phyloP scores from a whole-genome alignment of 2,797 vertebrate species.

The Adelosebastes latens region DNA sequence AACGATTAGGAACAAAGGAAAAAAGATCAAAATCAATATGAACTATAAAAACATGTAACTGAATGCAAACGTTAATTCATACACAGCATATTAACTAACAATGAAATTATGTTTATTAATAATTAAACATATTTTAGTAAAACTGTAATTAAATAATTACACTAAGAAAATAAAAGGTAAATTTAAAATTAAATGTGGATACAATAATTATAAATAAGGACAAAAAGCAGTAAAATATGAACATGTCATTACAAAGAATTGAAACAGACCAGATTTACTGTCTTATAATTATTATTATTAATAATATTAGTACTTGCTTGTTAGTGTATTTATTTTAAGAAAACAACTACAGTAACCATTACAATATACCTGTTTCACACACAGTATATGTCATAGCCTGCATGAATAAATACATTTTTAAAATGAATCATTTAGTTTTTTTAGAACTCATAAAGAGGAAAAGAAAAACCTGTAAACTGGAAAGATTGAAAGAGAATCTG shows the following conservation, averaged over 20 bases:
- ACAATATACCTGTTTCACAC: not conserved
- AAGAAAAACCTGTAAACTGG: not conserved
- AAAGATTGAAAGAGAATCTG: not conserved
- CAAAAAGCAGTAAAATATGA: not conserved
- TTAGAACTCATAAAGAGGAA: not conserved
- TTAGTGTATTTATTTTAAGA: not conserved
- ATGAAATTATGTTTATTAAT: not conserved
- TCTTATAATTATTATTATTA: not conserved
- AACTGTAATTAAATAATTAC: not conserved
- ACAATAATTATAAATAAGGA: not conserved
- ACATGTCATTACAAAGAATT: not conserved
- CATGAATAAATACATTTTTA: not conserved
- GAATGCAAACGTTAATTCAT: not conserved
- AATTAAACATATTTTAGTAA: not conserved
- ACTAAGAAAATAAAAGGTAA: rapidly evolving
- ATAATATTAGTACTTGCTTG: not conserved
- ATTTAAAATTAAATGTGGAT: not conserved
- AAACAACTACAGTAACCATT: not conserved
- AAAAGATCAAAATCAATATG: not conserved
- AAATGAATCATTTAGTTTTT: not conserved
- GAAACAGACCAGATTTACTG: not conserved
- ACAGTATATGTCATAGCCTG: not conserved
- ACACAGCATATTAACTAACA: not conserved
- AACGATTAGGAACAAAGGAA: not conserved
- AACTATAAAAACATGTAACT: not conserved